Evolutionary conservation across 2,797 vertebrate genomes (phyloP).

Genomic region (Helicolenus hilgendorfi): DNA sequence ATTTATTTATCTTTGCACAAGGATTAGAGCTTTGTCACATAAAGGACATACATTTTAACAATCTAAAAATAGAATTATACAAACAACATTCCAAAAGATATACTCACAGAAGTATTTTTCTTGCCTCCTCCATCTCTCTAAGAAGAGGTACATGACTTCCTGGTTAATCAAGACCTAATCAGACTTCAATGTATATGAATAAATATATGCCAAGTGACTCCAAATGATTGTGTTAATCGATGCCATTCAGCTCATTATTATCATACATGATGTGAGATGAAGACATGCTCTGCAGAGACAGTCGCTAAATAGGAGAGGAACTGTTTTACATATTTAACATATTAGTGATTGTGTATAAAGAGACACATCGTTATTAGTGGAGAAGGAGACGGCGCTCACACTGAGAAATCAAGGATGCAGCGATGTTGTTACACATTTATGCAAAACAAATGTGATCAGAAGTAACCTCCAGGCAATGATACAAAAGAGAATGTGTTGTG

Average conservation of each 20-base stretch:
- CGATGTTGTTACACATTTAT: constrained; percentile 61
- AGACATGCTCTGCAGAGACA: constrained; percentile 39
- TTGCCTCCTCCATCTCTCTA: not conserved
- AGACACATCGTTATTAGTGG: constrained; percentile 51
- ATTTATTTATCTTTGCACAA: not conserved
- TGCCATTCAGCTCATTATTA: constrained; percentile 47
- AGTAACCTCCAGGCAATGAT: constrained; percentile 69
- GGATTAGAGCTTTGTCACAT: not conserved
- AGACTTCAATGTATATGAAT: constrained; percentile 21
- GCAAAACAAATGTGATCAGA: constrained; percentile 74
- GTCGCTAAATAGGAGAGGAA: constrained; percentile 21
- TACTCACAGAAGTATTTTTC: not conserved
- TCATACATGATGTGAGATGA: constrained; percentile 31
- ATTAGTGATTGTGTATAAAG: constrained; percentile 54
- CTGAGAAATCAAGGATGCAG: constrained; percentile 68
- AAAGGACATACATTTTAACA: not conserved
- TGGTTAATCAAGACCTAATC: constrained; percentile 1
- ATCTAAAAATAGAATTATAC: too few relatives aligned
- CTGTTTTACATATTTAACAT: constrained; percentile 70
- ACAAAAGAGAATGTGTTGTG: constrained; percentile 58
- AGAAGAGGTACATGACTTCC: not conserved
- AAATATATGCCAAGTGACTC: not conserved
- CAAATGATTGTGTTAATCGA: constrained; percentile 37
- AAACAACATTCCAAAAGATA: not conserved
- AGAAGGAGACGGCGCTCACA: constrained; percentile 46